phyloP scores from a whole-genome alignment of 2,888 invertebrate genomes.

The Lysandra coridon region DNA sequence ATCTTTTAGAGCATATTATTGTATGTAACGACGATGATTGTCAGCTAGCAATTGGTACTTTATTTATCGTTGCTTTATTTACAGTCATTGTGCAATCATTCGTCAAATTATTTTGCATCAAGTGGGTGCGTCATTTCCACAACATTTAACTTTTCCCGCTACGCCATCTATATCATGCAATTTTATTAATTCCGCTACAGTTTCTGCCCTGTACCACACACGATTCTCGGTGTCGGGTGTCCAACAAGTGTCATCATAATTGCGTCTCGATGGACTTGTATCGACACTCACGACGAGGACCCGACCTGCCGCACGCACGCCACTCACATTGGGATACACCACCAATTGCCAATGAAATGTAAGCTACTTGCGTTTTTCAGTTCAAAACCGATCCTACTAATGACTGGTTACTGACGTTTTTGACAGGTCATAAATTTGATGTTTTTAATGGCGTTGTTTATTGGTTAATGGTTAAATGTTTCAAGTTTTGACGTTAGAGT shows the following conservation, averaged over 20 bases:
- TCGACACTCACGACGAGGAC: slow-evolving; percentile 46
- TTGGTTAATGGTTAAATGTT: too few relatives aligned
- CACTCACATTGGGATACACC: background rate
- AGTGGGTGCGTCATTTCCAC: too few relatives aligned
- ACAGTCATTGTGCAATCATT: background rate
- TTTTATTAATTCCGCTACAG: background rate
- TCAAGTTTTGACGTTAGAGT: too few relatives aligned
- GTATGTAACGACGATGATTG: too few relatives aligned
- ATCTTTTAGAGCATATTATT: too few relatives aligned
- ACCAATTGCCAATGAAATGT: background rate
- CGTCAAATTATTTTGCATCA: too few relatives aligned
- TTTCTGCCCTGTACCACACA: slow-evolving; percentile 42
- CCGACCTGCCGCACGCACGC: slow-evolving; percentile 11
- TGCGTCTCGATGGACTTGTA: slow-evolving; percentile 56
- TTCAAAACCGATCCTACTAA: background rate
- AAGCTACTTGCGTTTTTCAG: background rate
- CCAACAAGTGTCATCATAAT: slow-evolving; percentile 61
- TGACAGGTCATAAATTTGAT: too few relatives aligned
- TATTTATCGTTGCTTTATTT: too few relatives aligned
- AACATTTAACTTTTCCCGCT: background rate
- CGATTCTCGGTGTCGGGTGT: slow-evolving; percentile 58
- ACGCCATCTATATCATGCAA: background rate
- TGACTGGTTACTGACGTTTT: too few relatives aligned
- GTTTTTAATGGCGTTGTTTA: too few relatives aligned
- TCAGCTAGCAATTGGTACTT: too few relatives aligned